Evolutionary conservation across 2,797 vertebrate species (phyloP), one percentile per base, ranked within the genome.

Genomic region (Ctenosaura bakeri): DNA sequence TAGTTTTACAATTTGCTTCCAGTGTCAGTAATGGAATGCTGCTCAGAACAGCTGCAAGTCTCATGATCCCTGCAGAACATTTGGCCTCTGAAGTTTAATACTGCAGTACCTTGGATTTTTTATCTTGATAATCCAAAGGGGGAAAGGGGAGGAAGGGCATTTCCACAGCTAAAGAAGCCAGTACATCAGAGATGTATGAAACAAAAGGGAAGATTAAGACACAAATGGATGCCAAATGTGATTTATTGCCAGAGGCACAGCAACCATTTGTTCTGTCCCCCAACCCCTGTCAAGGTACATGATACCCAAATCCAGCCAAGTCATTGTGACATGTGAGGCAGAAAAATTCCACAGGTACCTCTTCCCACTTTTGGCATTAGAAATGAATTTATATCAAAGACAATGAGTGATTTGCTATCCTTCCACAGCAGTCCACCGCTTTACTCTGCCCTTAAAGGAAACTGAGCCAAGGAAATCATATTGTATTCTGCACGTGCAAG

Each of bases 11-110:
- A 79, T 56, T 73, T 81, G 66, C 42, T 46, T 80, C 82, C 32
- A 29, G 50, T 83, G 46, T 4, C 0, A 2, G 59, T 52, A 20
- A 22, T 56, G 1, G 6, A 26, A 59, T 0, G 0, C 64, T 62
- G 69, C 35, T 83, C n/a, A 20, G n/a, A 74, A 64, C 26, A 80
- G 56, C 69, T 46, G 50, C 22, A 38, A 56, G 16, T 89, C 71
- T 32, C 59, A 29, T 73, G 71, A 85, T 74, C 66, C 76, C 56
- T 74, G 32, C 46, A 32, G 42, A 83, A 22, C 35, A 29, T 62
- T 59, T 42, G 88, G 32, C 54, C 76, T 86, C 42, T 73, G 74
- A 62, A 29, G 22, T 81, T 85, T 81, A 62, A 59, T 24, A 29
- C 3, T 76, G 79, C 9, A 29, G 59, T 6, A 54, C 13, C 46